Conservation (phyloP, 2,113 vertebrate species). For the Pyrgilauda ruficollis region DNA sequence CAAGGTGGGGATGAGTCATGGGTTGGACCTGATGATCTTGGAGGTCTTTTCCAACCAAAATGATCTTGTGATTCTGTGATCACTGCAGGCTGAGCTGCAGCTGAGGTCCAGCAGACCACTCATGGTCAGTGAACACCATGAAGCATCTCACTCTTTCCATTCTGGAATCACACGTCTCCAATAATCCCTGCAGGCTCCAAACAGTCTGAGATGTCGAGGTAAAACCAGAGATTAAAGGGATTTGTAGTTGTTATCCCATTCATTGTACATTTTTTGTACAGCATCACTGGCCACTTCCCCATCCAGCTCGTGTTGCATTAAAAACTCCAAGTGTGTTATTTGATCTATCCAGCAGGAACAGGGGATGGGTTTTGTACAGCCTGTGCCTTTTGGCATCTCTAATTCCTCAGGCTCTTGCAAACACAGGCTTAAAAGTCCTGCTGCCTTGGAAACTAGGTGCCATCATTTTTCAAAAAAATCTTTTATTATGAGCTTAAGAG, state of each 20-base stretch:
- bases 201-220: background rate
- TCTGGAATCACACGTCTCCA: fast-evolving
- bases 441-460: constrained; percentile 51
- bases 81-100: background rate
- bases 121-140: background rate
- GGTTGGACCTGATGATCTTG: background rate
- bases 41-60: background rate
- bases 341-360: background rate
- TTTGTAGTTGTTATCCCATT: background rate
- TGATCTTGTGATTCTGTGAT: background rate
- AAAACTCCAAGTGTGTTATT: background rate
- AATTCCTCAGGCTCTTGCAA: constrained; percentile 22
- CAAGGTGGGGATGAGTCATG: background rate
- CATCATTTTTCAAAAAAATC: constrained; percentile 4
- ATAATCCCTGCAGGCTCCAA: background rate
- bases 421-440: background rate
- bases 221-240: background rate
- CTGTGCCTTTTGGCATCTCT: background rate
- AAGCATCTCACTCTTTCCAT: background rate
- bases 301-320: background rate
- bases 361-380: background rate
- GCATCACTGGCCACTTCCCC: background rate
- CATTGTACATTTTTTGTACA: background rate
- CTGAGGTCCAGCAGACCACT: background rate
- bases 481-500: background rate